These are phyloP conservation scores for Heliconius eleuchia DNA, from an alignment of 1,140 invertebrate genomes.

Conservation along the genomic window DNA sequence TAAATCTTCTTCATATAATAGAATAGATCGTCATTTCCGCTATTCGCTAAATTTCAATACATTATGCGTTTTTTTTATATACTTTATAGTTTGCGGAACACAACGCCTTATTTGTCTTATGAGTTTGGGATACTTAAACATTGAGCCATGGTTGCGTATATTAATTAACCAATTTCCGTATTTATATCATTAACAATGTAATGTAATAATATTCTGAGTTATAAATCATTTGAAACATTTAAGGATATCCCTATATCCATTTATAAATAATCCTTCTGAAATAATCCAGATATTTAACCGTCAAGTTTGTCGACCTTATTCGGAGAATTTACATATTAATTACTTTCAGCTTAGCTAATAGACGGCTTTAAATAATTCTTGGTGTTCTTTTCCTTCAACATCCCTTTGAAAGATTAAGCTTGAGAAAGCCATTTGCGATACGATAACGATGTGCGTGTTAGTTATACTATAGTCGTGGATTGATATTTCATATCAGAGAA, in stretches of 20 bases:
- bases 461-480: not conserved
- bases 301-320: constrained; percentile 7
- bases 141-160: not conserved
- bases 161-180: not conserved
- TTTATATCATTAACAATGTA: not conserved
- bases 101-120: too few relatives aligned
- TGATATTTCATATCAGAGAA: not conserved
- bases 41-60: too few relatives aligned
- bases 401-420: not conserved
- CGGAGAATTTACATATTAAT: constrained; percentile 1
- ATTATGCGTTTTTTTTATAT: too few relatives aligned
- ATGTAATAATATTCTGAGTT: not conserved
- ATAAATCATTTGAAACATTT: not conserved
- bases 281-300: not conserved
- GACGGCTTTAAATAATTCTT: constrained; percentile 3
- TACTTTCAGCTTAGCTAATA: constrained; percentile 6
- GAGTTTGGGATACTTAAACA: not conserved
- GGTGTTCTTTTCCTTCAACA: not conserved
- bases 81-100: too few relatives aligned
- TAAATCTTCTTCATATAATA: not conserved
- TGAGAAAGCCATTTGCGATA: not conserved
- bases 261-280: not conserved
- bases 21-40: too few relatives aligned
- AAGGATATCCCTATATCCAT: not conserved
- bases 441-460: not conserved